Base-by-base conservation (phyloP, 2,113 vertebrate genomes). In the Neogale vison region DNA sequence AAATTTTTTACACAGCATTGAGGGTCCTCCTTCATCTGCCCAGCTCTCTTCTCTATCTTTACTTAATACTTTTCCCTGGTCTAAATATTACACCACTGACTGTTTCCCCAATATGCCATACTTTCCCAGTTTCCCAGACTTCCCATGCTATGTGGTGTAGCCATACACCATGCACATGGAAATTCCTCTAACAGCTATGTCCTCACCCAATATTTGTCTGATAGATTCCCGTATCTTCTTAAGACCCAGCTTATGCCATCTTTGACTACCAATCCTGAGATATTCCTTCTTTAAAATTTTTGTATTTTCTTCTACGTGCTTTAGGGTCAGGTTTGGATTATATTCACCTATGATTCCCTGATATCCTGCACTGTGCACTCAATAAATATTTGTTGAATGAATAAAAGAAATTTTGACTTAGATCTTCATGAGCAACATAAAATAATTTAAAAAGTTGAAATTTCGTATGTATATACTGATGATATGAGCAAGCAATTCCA, bases 381-480 rank as follows among this genome's bases (percentile, higher is more conserved):
- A 59, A 65, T 31, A 91, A 52, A 7, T 76, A 71, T 61, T 87
- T 85, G 24, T 7, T 93, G 71, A 93, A 52, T 63, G 13, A 69
- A 24, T 80, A 85, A 47, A 71, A 69, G 12, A 89, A 89, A 82
- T 45, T 21, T 52, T 84, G 23, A 94, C 26, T 21, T 93, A 29
- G 4, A 77, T 36, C 1, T 34, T 55, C 90, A 81, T 79, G 18
- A 17, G 31, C n/a, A 39, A 21, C 65, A 89, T 20, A 95, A 90
- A 96, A 74, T 47, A 94, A 90, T 63, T 65, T 55, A 55, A 65
- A 81, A 94, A 95, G 59, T 24, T 90, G 96, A 74, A 55, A 67
- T 65, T 61, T 63, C 3, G 6, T 74, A 42, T 81, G 1, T 87
- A 45, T 82, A 47, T 72, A 67, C 29, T 91, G n/a, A 39, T 10